These are phyloP conservation scores for Diplazon laetatorius DNA, from an alignment of 2,888 invertebrate genomes.

Conservation along the genomic window DNA sequence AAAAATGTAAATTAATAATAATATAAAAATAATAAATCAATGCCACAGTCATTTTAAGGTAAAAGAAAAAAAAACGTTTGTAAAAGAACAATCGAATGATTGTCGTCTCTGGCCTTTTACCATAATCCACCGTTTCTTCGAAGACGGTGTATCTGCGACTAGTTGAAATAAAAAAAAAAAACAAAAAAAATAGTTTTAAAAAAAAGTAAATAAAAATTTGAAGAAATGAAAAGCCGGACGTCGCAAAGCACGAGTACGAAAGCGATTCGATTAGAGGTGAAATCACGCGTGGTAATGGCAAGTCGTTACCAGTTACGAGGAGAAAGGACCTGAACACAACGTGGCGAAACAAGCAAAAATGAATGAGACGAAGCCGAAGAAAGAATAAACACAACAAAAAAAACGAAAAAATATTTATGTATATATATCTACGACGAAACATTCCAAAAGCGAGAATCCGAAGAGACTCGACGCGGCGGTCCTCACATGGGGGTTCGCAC, in stretches of 20 bases:
- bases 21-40: no score
- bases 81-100: conserved; percentile 26
- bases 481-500: conserved; percentile 35
- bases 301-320: conserved; percentile 63
- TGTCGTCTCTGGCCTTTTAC: conserved; percentile 11
- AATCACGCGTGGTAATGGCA: conserved; percentile 65
- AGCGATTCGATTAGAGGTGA: conserved; percentile 65
- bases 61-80: not conserved
- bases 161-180: no score
- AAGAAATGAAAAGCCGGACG: not conserved
- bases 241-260: conserved; percentile 36
- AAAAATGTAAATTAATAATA: no score
- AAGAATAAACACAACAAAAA: conserved; percentile 15
- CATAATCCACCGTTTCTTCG: not conserved
- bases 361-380: conserved; percentile 30
- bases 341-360: no score
- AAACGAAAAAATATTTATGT: not conserved
- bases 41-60: no score
- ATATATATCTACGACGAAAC: conserved; percentile 1
- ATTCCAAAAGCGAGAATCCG: conserved; percentile 33
- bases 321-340: conserved; percentile 53
- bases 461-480: conserved; percentile 40
- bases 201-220: not conserved
- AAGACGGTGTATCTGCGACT: not conserved
- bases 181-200: conserved; percentile 7